phyloP scores from a whole-genome alignment of 1,140 invertebrate genomes.

The Melipona quadrifasciata region DNA sequence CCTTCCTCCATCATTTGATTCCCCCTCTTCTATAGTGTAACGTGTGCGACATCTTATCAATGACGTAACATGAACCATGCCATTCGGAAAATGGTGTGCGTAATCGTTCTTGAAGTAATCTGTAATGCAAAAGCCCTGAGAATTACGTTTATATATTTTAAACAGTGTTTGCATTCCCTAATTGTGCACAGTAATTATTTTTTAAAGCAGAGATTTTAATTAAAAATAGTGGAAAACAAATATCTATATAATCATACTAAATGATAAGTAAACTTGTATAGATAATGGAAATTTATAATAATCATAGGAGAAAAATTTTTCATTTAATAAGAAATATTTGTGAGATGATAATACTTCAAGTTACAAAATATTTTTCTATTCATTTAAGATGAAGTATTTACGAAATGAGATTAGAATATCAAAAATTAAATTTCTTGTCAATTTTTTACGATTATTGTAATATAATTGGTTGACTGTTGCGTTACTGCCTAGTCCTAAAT shows the following conservation, averaged over 20 bases:
- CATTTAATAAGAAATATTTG: too few relatives aligned
- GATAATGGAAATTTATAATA: too few relatives aligned
- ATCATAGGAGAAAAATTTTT: too few relatives aligned
- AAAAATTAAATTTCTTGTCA: too few relatives aligned
- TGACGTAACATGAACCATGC: conserved; percentile 20
- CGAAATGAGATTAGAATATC: too few relatives aligned
- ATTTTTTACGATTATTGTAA: too few relatives aligned
- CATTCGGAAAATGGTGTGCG: background rate
- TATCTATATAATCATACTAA: background rate
- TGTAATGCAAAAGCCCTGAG: background rate
- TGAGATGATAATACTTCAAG: too few relatives aligned
- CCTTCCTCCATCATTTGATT: too few relatives aligned
- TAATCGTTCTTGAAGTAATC: background rate
- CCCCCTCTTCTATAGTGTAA: background rate
- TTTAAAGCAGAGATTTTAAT: background rate
- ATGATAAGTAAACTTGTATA: background rate
- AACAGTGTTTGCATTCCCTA: background rate
- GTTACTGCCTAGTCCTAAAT: too few relatives aligned
- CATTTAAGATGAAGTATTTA: too few relatives aligned
- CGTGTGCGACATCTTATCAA: conserved; percentile 20
- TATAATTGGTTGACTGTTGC: too few relatives aligned
- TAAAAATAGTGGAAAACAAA: background rate
- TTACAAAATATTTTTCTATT: too few relatives aligned
- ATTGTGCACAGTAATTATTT: background rate
- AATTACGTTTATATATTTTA: background rate